Percentiles rank a stretch among this genome's conserved stretches.
phyloP scores from a whole-genome alignment of 2,888 invertebrate species.

The Cecidostiba fungosa region DNA sequence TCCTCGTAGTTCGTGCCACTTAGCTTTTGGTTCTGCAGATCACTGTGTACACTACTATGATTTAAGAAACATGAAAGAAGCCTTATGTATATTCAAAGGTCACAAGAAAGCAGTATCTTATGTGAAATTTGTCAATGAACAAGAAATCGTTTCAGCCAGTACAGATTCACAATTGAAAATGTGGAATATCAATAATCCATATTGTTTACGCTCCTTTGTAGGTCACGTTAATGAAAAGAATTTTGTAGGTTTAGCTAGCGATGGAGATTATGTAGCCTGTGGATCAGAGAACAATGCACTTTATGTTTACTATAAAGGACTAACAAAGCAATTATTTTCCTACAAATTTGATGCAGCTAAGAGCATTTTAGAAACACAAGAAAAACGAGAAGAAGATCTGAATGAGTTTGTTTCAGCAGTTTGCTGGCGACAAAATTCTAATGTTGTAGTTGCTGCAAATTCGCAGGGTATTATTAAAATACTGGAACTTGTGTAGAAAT shows the following conservation, averaged over 20 bases:
- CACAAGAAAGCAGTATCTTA: conserved; percentile 97
- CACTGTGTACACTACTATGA: conserved; percentile 98
- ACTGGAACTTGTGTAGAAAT: conserved; percentile 84
- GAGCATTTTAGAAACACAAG: conserved; percentile 87
- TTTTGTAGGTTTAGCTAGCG: conserved; percentile 96
- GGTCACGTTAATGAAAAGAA: conserved; percentile 98
- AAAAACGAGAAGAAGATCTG: conserved; percentile 91
- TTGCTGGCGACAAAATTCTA: conserved; percentile 93
- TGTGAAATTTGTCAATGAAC: conserved; percentile 92
- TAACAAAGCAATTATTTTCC: conserved; percentile 92
- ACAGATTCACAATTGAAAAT: conserved; percentile 95
- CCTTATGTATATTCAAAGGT: conserved; percentile 91
- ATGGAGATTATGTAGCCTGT: conserved; percentile 95
- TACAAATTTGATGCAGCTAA: conserved; percentile 93
- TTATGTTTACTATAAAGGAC: conserved; percentile 94
- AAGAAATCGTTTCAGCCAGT: conserved; percentile 94
- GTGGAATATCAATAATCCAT: conserved; percentile 91
- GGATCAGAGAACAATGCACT: conserved; percentile 97
- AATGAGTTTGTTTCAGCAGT: conserved; percentile 98
- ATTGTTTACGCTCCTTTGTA: conserved; percentile 91
- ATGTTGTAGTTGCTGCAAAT: conserved; percentile 95
- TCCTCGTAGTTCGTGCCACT: conserved; percentile 90
- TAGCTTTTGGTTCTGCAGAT: conserved; percentile 98
- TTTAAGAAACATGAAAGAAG: conserved; percentile 90
- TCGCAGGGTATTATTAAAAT: conserved; percentile 97